Conservation (phyloP, 2,797 vertebrate genomes). For the Labroides dimidiatus region DNA sequence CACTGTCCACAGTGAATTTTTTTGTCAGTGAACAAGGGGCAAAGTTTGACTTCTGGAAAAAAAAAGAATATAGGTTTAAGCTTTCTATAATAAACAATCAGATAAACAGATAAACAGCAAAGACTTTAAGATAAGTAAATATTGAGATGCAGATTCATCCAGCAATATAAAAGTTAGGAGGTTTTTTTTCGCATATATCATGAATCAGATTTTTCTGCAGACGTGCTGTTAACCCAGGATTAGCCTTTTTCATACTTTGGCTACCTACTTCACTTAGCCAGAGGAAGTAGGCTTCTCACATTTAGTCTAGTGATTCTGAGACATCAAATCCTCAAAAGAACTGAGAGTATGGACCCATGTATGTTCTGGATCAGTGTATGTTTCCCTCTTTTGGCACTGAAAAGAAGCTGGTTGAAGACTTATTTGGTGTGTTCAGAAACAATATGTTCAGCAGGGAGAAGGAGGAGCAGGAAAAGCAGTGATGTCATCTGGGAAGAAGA, state of each 20-base stretch:
- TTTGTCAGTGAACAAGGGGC: not conserved
- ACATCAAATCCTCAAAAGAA: not conserved
- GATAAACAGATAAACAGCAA: not conserved
- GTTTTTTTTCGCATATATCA: too few species aligned
- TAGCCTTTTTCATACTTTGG: too few species aligned
- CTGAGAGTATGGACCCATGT: not conserved
- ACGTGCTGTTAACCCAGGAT: too few species aligned
- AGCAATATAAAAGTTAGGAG: too few species aligned
- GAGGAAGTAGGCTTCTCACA: too few species aligned
- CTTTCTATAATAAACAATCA: not conserved
- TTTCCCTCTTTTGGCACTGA: not conserved
- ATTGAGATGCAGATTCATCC: too few species aligned
- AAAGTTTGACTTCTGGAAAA: not conserved
- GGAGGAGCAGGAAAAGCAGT: conserved; percentile 83
- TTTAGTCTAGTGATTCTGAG: not conserved
- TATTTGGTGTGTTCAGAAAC: conserved; percentile 52
- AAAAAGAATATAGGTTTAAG: not conserved
- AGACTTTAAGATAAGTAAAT: not conserved
- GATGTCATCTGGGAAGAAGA: conserved; percentile 86
- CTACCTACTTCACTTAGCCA: too few species aligned
- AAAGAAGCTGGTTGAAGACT: conserved; percentile 7
- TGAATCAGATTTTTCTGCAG: too few species aligned
- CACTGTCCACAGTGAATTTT: not conserved
- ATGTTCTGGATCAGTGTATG: not conserved
- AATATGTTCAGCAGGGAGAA: conserved; percentile 65